A percentile compares a stretch with the other conserved stretches of the same genome.
Evolutionary conservation across 2,888 invertebrate genomes (phyloP).

Genomic region (Amorpha juglandis): DNA sequence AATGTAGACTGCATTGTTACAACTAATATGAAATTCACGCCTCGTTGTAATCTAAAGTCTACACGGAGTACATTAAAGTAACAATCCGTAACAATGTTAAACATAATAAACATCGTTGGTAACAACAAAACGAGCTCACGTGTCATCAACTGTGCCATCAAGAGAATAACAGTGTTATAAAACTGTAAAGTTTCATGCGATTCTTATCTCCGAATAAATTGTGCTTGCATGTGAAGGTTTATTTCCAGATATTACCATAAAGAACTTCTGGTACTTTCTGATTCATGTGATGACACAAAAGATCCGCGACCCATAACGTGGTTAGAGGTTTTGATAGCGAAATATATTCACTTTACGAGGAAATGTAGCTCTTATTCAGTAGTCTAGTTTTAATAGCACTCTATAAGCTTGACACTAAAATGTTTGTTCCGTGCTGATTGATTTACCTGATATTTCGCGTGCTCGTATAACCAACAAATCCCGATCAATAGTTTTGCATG

Average conservation of each 20-base stretch:
- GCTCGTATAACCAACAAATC: background rate
- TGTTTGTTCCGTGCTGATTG: background rate
- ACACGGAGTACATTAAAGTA: constrained; percentile 15
- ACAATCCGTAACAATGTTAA: constrained; percentile 21
- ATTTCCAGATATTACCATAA: constrained; percentile 20
- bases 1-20: background rate
- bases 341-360: background rate
- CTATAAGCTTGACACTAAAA: background rate
- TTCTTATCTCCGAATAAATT: constrained; percentile 19
- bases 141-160: constrained; percentile 22
- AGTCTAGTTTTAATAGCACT: background rate
- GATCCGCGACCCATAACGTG: background rate
- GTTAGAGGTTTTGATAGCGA: background rate
- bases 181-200: constrained; percentile 23
- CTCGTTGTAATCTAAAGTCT: background rate
- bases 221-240: constrained; percentile 21
- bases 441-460: background rate
- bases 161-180: constrained; percentile 21
- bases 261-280: constrained; percentile 10
- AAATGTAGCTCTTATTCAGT: background rate
- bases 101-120: constrained; percentile 17
- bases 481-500: background rate
- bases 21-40: background rate
- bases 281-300: constrained; percentile 1
- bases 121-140: constrained; percentile 20